Conservation (phyloP, 1,140 invertebrate genomes). For the Pomacea maculata region DNA sequence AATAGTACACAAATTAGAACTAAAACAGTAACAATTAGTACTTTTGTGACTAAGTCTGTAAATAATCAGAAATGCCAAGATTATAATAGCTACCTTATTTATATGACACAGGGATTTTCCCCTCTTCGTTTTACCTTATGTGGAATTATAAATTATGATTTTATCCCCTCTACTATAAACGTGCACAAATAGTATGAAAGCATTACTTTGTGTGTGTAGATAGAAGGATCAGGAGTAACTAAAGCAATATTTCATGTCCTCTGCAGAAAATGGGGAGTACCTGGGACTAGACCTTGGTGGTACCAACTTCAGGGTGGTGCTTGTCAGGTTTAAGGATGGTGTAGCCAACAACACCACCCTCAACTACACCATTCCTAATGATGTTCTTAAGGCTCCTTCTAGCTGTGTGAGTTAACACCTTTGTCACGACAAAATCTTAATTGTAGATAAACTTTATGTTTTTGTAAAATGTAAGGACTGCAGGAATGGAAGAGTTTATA, state of each 20-base stretch:
- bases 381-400: slow-evolving; percentile 41
- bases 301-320: slow-evolving; percentile 96
- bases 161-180: too few species aligned
- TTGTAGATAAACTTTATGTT: not conserved
- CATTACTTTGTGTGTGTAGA: not conserved
- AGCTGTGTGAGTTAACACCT: slow-evolving; percentile 33
- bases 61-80: not conserved
- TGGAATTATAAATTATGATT: too few species aligned
- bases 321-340: slow-evolving; percentile 75
- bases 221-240: too few species aligned
- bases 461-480: not conserved
- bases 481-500: too few species aligned
- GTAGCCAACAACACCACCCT: slow-evolving; percentile 33
- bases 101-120: not conserved
- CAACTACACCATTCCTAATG: slow-evolving; percentile 45
- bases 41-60: too few species aligned
- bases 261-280: slow-evolving; percentile 91
- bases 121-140: not conserved
- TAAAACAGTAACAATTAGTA: not conserved
- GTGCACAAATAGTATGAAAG: not conserved
- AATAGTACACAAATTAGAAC: not conserved
- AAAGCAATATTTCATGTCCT: not conserved
- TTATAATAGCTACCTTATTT: not conserved
- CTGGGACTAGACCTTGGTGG: slow-evolving; percentile 96
- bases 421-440: not conserved